Evolutionary conservation across 2,797 vertebrate genomes (phyloP), one percentile per base, ranked within the genome.

Genomic region (Nannoperca obscura): DNA sequence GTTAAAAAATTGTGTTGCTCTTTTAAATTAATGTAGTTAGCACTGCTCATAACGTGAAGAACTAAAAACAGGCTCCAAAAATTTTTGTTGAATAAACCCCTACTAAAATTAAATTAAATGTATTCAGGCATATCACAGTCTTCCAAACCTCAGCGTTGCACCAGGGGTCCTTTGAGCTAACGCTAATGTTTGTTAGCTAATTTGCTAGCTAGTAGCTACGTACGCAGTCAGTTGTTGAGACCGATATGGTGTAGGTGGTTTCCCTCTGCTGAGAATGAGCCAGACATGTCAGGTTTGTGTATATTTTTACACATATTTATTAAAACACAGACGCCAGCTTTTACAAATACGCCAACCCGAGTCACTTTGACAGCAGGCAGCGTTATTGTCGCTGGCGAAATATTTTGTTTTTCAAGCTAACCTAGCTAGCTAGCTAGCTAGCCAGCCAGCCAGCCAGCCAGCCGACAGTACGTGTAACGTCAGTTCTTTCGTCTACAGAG

Each of bases 201-300:
- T n/a, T 20, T 50, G 74, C 47, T 50, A 58, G 49, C 40, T 72
- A 75, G 64, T 66, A 24, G 74, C 74, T 59, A 66, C 76, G 79
- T 88, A 44, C 90, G 89, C 86, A 91, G 87, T 86, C 73, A 44
- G 64, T 30, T 19, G 76, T 46, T 15, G 68, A 42, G n/a, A 40
- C 58, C 42, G 42, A 53, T 11, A 34, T 60, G 55, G 24, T 80
- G 50, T 34, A 49, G 44, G 19, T 44, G 52, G 67, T 34, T 52
- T 4, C 17, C 27, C 12, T 74, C 49, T 66, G 61, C 57, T 47
- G 61, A 88, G 78, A 80, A 89, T 87, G 84, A 91, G 30, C 75
- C 75, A 30, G 59, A 64, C 1, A 74, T 66, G 84, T 76, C 84
- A 93, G 91, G 92, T 93, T 52, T 40, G 91, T 24, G 12, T 3